Base-by-base conservation (phyloP, 2,888 invertebrate genomes). In the Pimpla rufipes region DNA sequence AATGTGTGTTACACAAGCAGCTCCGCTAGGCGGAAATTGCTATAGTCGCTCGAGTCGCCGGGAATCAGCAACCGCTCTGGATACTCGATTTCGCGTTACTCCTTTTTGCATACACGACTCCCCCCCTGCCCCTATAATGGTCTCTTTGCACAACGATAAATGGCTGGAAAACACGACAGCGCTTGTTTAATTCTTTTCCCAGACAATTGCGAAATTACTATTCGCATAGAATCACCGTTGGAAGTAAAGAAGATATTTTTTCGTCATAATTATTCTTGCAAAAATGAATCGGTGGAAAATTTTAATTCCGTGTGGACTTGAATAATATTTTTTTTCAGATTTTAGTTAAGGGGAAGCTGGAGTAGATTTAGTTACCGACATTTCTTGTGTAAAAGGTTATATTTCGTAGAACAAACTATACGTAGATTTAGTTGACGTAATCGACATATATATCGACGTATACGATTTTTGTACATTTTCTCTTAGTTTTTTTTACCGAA, bases 21-120 rank as follows among this genome's bases (percentile, higher is more conserved):
- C 29, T 29, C 52, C 67, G 11, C 67, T 67, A 45, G 67, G 67
- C 52, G 83, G 80, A 80, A 80, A 83, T 80, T 76, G 66, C 80
- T 47, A 71, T 73, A 73, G 67, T 50, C 42, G 42, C 52, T 29
- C 29, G 57, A 52, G 79, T 62, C 67, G 73, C 42, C 45, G 50
- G 68, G 73, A 77, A 83, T 83, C 83, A 73, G 73, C 80, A 45
- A 57, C 4, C 37, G 52, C 40, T 71, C 66, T 57, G 64, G 79
- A 73, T 45, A 80, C 66, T 67, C 35, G 35, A 37, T 52, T 77
- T 68, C 73, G 57, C 16, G 74, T 67, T 76, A 50, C 52, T 52
- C 45, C 40, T 77, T 52, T 79, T 77, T 80, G 18, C n/a, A 67
- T 29, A 62, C 40, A 7, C 40, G 10, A 55, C 42, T 18, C 79